Conservation (phyloP, 2,113 vertebrate species). For the Macquaria ambigua region DNA sequence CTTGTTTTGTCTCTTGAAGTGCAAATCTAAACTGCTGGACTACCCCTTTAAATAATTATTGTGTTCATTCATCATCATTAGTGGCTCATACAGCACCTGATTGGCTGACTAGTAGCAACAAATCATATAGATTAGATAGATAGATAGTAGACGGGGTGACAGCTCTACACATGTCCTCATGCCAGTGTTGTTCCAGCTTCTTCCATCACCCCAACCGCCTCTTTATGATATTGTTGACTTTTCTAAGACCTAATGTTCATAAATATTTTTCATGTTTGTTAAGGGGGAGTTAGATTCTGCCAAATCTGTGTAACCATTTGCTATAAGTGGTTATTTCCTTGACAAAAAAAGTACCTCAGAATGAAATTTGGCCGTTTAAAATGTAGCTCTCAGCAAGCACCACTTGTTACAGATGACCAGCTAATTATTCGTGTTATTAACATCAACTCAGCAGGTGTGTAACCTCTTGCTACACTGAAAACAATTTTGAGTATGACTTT, state of each 20-base stretch:
- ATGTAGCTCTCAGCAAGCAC: not conserved
- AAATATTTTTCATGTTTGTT: too few species aligned
- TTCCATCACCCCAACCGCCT: not conserved
- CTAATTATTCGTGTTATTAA: constrained; percentile 13
- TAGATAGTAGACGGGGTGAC: not conserved
- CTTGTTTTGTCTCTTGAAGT: not conserved
- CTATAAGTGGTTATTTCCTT: not conserved
- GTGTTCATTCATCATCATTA: not conserved
- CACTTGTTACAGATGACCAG: not conserved
- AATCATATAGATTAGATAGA: not conserved
- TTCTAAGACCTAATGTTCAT: not conserved
- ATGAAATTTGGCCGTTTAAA: not conserved
- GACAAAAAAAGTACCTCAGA: not conserved
- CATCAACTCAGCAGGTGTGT: not conserved
- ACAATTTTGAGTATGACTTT: not conserved
- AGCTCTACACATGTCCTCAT: not conserved
- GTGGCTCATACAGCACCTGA: not conserved
- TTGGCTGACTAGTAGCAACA: not conserved
- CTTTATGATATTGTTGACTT: not conserved
- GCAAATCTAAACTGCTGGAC: not conserved
- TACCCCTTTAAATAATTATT: not conserved
- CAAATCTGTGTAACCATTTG: not conserved
- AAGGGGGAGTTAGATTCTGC: not conserved
- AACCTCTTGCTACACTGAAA: not conserved
- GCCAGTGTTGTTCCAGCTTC: not conserved